phyloP scores from a whole-genome alignment of 2,888 invertebrate genomes.

The Agonopterix heracliana region DNA sequence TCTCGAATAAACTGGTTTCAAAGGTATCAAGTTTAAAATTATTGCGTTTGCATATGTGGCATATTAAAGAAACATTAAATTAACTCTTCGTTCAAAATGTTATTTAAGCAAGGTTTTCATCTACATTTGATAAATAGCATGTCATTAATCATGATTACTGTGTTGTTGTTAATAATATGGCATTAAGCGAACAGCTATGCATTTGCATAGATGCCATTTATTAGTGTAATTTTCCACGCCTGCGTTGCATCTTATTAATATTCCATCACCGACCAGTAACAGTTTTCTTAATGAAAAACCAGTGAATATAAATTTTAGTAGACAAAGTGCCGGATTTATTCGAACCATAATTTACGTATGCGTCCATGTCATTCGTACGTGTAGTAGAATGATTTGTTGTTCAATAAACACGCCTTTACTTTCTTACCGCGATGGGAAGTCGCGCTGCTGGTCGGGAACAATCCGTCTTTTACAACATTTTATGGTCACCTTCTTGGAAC shows the following conservation, averaged over 20 bases:
- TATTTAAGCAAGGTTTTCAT: neutral
- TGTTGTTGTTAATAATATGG: neutral
- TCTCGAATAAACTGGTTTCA: no score
- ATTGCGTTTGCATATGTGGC: no score
- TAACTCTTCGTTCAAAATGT: neutral
- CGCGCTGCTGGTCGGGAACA: slow-evolving; percentile 26
- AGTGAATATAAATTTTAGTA: slow-evolving; percentile 19
- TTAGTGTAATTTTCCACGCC: neutral
- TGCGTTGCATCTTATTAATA: slow-evolving; percentile 29
- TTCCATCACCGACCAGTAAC: slow-evolving; percentile 10
- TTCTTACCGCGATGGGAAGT: slow-evolving; percentile 23
- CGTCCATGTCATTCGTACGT: slow-evolving; percentile 19
- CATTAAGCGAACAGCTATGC: neutral
- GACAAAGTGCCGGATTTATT: slow-evolving; percentile 18
- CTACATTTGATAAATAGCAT: neutral
- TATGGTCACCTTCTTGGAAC: slow-evolving; percentile 30
- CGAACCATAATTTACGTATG: slow-evolving; percentile 13
- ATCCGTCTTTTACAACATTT: slow-evolving; percentile 28
- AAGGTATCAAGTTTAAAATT: no score
- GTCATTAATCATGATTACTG: neutral
- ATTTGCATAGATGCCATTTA: neutral
- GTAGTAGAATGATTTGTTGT: slow-evolving; percentile 39
- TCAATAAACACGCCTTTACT: slow-evolving; percentile 37
- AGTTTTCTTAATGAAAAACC: slow-evolving; percentile 6
- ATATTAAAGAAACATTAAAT: no score